phyloP scores from a whole-genome alignment of 2,888 invertebrate genomes.

The Ochropleura leucogaster region DNA sequence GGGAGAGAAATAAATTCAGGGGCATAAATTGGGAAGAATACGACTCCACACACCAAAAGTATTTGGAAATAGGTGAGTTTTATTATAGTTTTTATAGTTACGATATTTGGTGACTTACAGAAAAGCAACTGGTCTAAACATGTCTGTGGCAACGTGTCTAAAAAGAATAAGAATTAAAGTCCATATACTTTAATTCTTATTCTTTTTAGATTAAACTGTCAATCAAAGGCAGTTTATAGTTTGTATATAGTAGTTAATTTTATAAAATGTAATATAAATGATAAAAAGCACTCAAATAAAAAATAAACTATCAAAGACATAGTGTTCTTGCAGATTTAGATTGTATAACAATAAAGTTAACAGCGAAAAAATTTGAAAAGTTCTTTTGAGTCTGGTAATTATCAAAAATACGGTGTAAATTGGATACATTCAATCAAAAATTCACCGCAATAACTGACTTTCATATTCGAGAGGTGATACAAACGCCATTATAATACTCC shows the following conservation, averaged over 20 bases:
- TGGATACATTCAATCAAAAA: background rate
- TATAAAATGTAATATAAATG: too few relatives aligned
- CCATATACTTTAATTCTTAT: too few relatives aligned
- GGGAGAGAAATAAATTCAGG: conserved; percentile 96
- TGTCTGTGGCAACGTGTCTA: too few relatives aligned
- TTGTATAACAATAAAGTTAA: too few relatives aligned
- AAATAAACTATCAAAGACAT: too few relatives aligned
- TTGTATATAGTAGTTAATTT: too few relatives aligned
- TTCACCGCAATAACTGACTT: background rate
- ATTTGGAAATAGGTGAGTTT: conserved; percentile 96
- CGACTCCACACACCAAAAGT: conserved; percentile 97
- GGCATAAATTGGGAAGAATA: conserved; percentile 97
- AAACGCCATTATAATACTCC: background rate
- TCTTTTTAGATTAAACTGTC: too few relatives aligned
- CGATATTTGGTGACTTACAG: background rate
- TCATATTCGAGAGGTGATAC: background rate
- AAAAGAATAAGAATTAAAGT: too few relatives aligned
- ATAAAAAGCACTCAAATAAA: too few relatives aligned
- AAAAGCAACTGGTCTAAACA: background rate
- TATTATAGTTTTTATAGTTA: background rate
- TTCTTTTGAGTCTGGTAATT: background rate
- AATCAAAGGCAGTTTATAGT: too few relatives aligned
- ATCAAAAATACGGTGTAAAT: background rate
- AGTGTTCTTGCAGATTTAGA: background rate
- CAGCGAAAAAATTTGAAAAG: background rate